Conservation (phyloP, 1,140 invertebrate genomes). For the Sinonovacula constricta region DNA sequence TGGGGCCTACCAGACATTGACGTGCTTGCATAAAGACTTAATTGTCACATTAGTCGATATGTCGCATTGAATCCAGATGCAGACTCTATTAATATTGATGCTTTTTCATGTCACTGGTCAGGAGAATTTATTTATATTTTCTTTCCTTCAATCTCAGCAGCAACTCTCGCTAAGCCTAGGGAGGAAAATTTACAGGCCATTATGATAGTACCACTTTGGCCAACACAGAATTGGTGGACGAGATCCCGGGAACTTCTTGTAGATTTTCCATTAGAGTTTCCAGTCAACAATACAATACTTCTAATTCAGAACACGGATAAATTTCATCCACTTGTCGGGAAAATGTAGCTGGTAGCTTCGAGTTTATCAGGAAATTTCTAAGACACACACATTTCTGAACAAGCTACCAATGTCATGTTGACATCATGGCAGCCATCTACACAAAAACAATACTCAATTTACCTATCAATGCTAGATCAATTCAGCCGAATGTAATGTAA, state of each 20-base stretch:
- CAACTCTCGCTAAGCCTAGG: constrained; percentile 18
- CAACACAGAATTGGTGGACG: constrained; percentile 41
- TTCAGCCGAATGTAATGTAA: constrained; percentile 36
- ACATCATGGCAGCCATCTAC: constrained; percentile 32
- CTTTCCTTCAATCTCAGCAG: constrained; percentile 50
- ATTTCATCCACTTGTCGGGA: constrained; percentile 3
- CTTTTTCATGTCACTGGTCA: constrained; percentile 47
- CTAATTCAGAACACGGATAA: not conserved
- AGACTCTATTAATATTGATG: constrained; percentile 34
- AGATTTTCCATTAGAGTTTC: not conserved
- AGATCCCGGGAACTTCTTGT: constrained; percentile 21
- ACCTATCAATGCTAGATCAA: constrained; percentile 2
- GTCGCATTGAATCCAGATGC: constrained; percentile 53
- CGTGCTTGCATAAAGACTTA: constrained; percentile 52
- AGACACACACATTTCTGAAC: constrained; percentile 7
- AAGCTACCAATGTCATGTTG: constrained; percentile 22
- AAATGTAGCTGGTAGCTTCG: constrained; percentile 22
- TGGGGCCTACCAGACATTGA: constrained; percentile 36
- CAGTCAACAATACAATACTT: not conserved
- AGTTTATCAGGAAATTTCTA: constrained; percentile 27
- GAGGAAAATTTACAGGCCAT: constrained; percentile 8
- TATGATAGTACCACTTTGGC: constrained; percentile 42
- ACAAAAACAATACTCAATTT: constrained; percentile 25
- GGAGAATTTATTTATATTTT: constrained; percentile 37
- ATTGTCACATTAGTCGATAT: constrained; percentile 41